Evolutionary conservation across 2,113 vertebrate species (phyloP), one percentile per base, ranked within the genome.

Genomic region (Balaenoptera acutorostrata): DNA sequence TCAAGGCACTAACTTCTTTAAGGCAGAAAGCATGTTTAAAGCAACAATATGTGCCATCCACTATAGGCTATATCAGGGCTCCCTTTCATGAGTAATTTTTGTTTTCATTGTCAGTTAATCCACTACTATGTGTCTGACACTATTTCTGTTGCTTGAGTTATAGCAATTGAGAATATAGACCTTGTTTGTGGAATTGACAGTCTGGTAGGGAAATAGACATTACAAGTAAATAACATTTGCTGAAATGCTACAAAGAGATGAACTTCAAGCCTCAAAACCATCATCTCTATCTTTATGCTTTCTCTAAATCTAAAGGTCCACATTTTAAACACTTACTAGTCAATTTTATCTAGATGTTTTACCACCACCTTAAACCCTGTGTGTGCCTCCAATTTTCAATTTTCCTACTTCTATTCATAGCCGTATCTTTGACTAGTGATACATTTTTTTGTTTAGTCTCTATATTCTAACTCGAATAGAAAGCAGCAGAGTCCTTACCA

Each of bases 201-300:
- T 41, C 23, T 23, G 12, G 4, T 36, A 23, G 10, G 6, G 61
- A 71, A 61, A 57, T 29, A 52, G 25, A 59, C 39, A 5, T 39
- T 39, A 33, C 4, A n/a, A 41, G 5, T 46, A 31, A n/a, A 55
- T 44, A 31, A 10, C 25, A 68, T 49, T 49, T 49, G 31, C 17
- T 82, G 23, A 71, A 80, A 64, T 66, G 21, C 69, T 80, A 14
- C 17, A n/a, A 61, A 31, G 0, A 31, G 8, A 41, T 15, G 12
- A 81, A 83, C 14, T 39, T 5, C 10, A 49, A 82, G 49, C 5
- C 1, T 74, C 8, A 29, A 94, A 44, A 20, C 11, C 5, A 46
- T 29, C 27, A 20, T 29, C n/a, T 82, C 3, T 8, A 1, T 4
- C n/a, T 82, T 4, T 17, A 1, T 4, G 9, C 1, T 59, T 55